phyloP scores from a whole-genome alignment of 2,797 vertebrate genomes.

The Adelosebastes latens region DNA sequence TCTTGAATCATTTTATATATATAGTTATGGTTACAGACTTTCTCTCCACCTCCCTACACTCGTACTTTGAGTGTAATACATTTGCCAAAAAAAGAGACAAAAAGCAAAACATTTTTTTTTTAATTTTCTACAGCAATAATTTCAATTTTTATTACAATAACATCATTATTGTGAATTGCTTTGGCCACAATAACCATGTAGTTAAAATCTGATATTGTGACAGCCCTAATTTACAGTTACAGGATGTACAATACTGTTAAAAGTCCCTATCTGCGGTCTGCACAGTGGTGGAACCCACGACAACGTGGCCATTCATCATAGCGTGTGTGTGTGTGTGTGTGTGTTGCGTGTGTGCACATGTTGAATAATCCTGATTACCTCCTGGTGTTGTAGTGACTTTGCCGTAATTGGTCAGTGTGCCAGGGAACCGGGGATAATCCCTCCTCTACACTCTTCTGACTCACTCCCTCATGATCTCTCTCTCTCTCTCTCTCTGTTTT shows the following conservation, averaged over 20 bases:
- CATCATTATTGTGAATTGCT: no score
- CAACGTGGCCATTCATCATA: not conserved
- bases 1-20: no score
- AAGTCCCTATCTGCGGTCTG: not conserved
- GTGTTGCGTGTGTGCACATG: not conserved
- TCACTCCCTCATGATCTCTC: not conserved
- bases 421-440: constrained; percentile 44
- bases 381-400: constrained; percentile 52
- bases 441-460: constrained; percentile 12
- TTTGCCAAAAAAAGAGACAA: no score
- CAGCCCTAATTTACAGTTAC: not conserved
- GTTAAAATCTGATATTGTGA: no score
- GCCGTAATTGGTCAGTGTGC: constrained; percentile 47
- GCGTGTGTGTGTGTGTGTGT: not conserved
- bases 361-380: constrained; percentile 65
- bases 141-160: no score
- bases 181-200: no score
- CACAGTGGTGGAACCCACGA: not conserved
- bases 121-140: no score
- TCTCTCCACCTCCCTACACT: no score
- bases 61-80: no score
- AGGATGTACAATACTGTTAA: not conserved
- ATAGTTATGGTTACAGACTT: no score
- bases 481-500: not conserved
- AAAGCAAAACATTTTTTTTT: no score